A percentile compares a stretch with the other conserved stretches of the same genome.
phyloP scores from a whole-genome alignment of 2,797 vertebrate species.

The Pangasius djambal region DNA sequence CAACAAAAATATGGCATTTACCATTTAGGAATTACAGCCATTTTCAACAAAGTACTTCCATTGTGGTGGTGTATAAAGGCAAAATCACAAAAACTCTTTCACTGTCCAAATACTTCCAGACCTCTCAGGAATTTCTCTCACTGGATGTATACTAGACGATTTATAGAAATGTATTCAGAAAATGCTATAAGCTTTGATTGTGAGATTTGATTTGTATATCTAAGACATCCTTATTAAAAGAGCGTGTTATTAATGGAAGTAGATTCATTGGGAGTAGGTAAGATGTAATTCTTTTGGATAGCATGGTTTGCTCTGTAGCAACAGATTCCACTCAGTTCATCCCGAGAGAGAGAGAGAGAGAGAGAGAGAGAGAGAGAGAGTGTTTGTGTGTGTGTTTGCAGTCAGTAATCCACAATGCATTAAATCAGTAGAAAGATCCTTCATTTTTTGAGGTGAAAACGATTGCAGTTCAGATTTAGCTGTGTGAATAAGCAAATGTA shows the following conservation, averaged over 20 bases:
- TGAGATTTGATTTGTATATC: background rate
- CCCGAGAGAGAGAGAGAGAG: too few species aligned
- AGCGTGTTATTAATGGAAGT: background rate
- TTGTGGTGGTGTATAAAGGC: too few species aligned
- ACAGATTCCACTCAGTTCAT: background rate
- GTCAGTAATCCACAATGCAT: background rate
- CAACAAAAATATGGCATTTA: too few species aligned
- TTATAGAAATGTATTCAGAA: background rate
- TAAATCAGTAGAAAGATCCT: background rate
- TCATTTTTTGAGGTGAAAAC: background rate
- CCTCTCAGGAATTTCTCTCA: background rate
- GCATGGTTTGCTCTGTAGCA: background rate
- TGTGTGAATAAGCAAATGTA: slow-evolving; percentile 30
- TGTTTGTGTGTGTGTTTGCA: background rate
- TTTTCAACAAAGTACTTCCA: too few species aligned
- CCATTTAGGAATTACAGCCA: too few species aligned
- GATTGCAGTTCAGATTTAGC: slow-evolving; percentile 34
- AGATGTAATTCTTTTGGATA: background rate
- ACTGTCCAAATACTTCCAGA: too few species aligned
- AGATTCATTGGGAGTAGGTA: background rate
- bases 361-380: too few species aligned
- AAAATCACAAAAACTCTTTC: too few species aligned
- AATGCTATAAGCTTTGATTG: background rate
- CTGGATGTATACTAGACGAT: background rate
- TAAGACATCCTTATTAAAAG: background rate